These are phyloP conservation scores for Heliconius ethilla DNA, from an alignment of 2,888 invertebrate genomes.

Conservation along the genomic window DNA sequence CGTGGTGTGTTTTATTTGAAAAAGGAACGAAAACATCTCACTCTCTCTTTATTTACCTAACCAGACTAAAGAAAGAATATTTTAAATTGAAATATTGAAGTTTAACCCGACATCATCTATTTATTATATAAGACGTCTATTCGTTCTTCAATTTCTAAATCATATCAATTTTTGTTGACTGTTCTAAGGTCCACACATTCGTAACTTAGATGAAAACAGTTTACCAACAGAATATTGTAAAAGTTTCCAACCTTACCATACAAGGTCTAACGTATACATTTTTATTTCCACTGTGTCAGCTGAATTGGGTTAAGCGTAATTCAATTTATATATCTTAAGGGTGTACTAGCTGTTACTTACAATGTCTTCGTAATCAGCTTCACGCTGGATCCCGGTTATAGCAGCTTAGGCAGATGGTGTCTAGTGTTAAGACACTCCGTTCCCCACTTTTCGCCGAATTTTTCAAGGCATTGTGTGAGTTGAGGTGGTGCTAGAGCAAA, in stretches of 20 bases:
- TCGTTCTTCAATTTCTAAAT: neutral
- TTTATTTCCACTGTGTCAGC: conserved; percentile 38
- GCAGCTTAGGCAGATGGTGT: no score
- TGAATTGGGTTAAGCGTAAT: conserved; percentile 26
- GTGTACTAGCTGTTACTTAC: neutral
- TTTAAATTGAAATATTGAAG: no score
- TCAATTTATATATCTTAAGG: conserved; percentile 2
- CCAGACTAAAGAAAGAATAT: no score
- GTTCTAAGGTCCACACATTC: conserved; percentile 20
- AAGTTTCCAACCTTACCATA: conserved; percentile 30
- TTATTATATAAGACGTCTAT: no score
- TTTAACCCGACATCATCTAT: no score
- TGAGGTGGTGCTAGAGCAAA: no score
- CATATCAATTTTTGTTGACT: conserved; percentile 1
- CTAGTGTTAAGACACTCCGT: no score
- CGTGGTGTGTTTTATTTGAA: no score
- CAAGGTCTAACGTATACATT: conserved; percentile 31
- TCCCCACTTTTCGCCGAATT: no score
- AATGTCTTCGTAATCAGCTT: neutral
- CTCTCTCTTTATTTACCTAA: no score
- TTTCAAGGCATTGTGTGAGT: no score
- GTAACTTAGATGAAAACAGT: conserved; percentile 39
- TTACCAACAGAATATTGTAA: conserved; percentile 40
- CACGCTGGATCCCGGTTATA: neutral
- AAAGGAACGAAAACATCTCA: no score